Evolutionary conservation across 2,888 invertebrate species (phyloP), one percentile per base, ranked within the genome.

Genomic region (Brachyopa scutellaris): DNA sequence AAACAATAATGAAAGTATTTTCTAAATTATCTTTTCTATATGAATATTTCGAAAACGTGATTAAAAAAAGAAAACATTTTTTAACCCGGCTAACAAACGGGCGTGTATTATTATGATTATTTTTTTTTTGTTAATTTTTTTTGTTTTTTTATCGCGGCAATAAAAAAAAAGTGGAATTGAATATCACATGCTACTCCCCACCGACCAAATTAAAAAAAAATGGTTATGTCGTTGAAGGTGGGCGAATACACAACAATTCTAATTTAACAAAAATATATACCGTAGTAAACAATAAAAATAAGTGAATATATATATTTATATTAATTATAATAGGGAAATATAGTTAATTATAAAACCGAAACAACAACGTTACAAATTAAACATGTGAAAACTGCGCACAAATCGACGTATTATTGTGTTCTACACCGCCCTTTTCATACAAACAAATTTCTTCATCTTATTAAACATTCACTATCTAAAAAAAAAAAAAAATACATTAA

Each of bases 1-100:
- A 74, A 74, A 80, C 79, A 69, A 76, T 69, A 76, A 76, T 64
- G 36, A 80, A 64, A 76, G 62, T 76, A 76, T 80, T 76, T 80
- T 76, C 57, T 31, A 80, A 69, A 76, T 51, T 51, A 59, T 69
- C 67, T 76, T 79, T 79, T 74, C 66, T 79, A 80, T 69, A 49
- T 57, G 31, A 62, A 67, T 49, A 69, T 47, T 76, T 80, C 76
- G 69, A 70, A 80, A 76, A 36, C 80, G 80, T 76, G 69, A 62
- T 67, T 62, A 40, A 76, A 49, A 67, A 13, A 55, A 47, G 42
- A 57, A 8, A 26, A n/a, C 3, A 21, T 57, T 64, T 70, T 45
- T 64, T 76, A 51, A 57, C 51, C 64, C 76, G 61, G 51, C 19
- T 53, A 45, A 53, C 42, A 67, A 62, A 62, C 42, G 57, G 78